A percentile compares a stretch with the other conserved stretches of the same genome.
phyloP scores from a whole-genome alignment of 1,140 invertebrate genomes.

The Nasonia giraulti region DNA sequence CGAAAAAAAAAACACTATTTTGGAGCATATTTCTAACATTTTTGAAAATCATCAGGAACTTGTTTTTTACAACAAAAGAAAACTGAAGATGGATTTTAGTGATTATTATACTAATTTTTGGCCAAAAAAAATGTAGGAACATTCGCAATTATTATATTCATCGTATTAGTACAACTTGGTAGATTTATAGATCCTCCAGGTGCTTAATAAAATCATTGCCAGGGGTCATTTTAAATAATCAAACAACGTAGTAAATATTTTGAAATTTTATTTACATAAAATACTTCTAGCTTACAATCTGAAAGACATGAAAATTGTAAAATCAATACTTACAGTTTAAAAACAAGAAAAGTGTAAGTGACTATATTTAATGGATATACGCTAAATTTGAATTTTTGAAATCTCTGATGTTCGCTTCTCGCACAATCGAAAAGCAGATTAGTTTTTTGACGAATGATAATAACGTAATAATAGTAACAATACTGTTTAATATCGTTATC shows the following conservation, averaged over 20 bases:
- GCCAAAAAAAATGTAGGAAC: too few species aligned
- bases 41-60: too few species aligned
- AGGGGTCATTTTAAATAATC: background rate
- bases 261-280: conserved; percentile 50
- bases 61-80: too few species aligned
- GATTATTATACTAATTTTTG: too few species aligned
- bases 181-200: too few species aligned
- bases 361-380: conserved; percentile 14
- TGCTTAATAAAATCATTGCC: background rate
- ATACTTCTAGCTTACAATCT: conserved; percentile 43
- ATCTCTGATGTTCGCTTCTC: conserved; percentile 5
- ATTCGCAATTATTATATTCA: too few species aligned
- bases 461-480: conserved; percentile 32
- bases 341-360: conserved; percentile 37
- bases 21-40: too few species aligned
- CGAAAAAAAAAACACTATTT: too few species aligned
- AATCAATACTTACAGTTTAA: conserved; percentile 44
- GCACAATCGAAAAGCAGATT: conserved; percentile 27
- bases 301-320: conserved; percentile 39
- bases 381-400: conserved; percentile 18
- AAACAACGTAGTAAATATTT: conserved; percentile 42
- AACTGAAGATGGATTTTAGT: too few species aligned
- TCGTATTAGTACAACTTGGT: too few species aligned
- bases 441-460: background rate
- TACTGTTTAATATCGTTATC: background rate